Base-by-base conservation (phyloP, 2,797 vertebrate genomes). In the Cyprinodon diabolis region DNA sequence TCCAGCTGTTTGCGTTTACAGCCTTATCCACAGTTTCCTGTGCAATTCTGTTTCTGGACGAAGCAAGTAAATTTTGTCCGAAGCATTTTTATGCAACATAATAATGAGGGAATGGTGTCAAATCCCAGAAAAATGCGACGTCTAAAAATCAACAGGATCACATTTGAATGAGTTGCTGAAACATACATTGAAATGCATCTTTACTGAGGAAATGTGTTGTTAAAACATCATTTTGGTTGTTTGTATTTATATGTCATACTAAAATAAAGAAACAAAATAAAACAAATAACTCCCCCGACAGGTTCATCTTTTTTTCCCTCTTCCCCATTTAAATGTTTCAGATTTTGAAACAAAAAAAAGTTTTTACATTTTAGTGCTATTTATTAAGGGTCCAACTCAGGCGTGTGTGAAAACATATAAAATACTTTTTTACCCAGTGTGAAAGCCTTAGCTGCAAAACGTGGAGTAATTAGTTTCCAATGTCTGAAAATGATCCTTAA, bases 1-100 rank as follows among this genome's bases (percentile, higher is more conserved):
- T 45, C 40, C 62, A 65, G 62, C 37, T 65, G 62, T 65, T 65
- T 65, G 62, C 11, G 5, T 65, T 65, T 65, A 65, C 37, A 45
- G 37, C 60, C 40, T 63, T 12, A 62, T 62, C 58, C 35, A 13
- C 19, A 14, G 62, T 65, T 80, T 72, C 73, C 54, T 45, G 51
- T 25, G 57, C 54, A 13, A 65, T 23, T 47, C 51, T 45, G 63
- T 23, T 62, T 43, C 54, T 43, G 63, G 66, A 55, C 47, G 21
- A 54, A 40, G 55, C 23, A 52, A 62, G 37, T 43, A 48, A 11
- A 69, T 69, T 60, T 30, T 15, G 8, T 55, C 66, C 37, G 58
- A 35, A 30, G 49, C 12, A 23, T 75, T 68, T 71, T 1, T 0
- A 23, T 54, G 35, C 56, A 51, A 48, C n/a, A 35, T n/a, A 60